Percentiles rank a stretch among this genome's conserved stretches.
Evolutionary conservation across 2,113 vertebrate genomes (phyloP).

Genomic region (Myiozetetes cayanensis): DNA sequence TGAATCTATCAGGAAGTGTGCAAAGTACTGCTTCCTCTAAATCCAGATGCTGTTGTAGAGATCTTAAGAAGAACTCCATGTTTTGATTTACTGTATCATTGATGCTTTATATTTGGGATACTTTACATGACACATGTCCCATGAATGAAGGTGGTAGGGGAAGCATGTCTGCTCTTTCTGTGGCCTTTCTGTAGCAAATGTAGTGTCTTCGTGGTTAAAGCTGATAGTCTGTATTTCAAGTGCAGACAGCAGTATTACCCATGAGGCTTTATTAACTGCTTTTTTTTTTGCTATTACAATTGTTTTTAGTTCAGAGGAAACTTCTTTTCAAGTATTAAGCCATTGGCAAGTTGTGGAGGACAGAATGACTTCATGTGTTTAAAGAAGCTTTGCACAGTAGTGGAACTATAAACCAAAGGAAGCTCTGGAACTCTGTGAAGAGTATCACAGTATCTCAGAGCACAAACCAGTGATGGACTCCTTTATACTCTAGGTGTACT

Average conservation of each 20-base stretch:
- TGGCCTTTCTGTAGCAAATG: background rate
- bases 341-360: background rate
- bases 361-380: background rate
- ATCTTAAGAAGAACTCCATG: background rate
- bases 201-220: background rate
- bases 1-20: background rate
- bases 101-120: background rate
- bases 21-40: background rate
- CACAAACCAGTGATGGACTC: background rate
- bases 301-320: background rate
- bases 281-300: background rate
- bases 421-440: background rate
- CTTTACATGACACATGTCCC: accelerated
- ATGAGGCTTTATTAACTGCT: background rate
- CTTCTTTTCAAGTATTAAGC: background rate
- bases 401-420: background rate
- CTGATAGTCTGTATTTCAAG: background rate
- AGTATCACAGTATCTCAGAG: accelerated
- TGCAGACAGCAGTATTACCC: background rate
- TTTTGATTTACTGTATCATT: background rate
- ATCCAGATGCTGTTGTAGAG: background rate
- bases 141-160: background rate
- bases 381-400: background rate
- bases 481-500: background rate
- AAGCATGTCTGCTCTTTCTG: background rate